Percentiles rank a stretch among this genome's conserved stretches.
phyloP scores from a whole-genome alignment of 2,888 invertebrate genomes.

The Limnephilus auricula region DNA sequence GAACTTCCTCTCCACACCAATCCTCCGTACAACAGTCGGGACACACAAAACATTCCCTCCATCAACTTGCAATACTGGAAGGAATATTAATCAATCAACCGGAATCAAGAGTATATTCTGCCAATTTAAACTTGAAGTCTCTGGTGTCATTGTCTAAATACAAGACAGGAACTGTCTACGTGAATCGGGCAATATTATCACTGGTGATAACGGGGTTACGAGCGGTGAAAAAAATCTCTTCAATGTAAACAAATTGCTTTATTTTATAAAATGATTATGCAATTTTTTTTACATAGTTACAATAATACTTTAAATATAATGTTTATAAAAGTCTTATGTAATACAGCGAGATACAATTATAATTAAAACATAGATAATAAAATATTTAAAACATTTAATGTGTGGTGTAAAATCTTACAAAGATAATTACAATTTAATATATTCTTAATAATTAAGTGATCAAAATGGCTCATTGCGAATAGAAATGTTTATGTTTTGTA shows the following conservation, averaged over 20 bases:
- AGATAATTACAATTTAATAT: neutral
- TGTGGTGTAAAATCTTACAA: neutral
- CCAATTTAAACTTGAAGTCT: too few relatives aligned
- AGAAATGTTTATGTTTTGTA: neutral
- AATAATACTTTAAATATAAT: constrained; percentile 29
- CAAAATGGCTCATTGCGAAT: neutral
- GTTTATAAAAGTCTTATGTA: constrained; percentile 7
- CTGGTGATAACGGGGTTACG: neutral
- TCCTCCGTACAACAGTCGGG: constrained; percentile 72
- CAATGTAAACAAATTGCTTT: neutral
- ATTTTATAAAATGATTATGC: constrained; percentile 9
- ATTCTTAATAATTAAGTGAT: neutral
- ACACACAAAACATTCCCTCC: constrained; percentile 71
- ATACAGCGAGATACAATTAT: neutral
- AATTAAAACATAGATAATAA: neutral
- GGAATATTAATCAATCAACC: constrained; percentile 66
- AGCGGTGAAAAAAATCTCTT: neutral
- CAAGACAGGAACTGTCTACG: neutral
- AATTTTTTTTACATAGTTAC: neutral
- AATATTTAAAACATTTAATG: neutral
- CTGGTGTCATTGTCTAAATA: neutral
- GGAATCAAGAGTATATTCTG: neutral
- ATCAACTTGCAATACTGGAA: constrained; percentile 77
- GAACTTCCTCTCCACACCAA: constrained; percentile 78
- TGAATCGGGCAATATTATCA: neutral